phyloP scores from a whole-genome alignment of 1,140 invertebrate species.

The Papilio aristodemus region DNA sequence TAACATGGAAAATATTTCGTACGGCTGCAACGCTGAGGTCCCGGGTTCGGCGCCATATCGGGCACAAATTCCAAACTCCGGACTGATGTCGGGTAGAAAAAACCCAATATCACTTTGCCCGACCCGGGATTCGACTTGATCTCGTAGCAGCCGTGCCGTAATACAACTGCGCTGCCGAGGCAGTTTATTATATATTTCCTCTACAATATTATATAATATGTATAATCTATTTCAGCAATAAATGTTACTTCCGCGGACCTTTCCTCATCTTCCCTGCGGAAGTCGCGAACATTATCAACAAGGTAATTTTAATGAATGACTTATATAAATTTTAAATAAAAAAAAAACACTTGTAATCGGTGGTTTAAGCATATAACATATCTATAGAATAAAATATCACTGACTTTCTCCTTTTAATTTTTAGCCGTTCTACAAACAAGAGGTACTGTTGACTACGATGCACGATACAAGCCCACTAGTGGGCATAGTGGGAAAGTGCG shows the following conservation, averaged over 20 bases:
- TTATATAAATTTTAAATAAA: neutral
- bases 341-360: no score
- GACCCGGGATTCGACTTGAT: no score
- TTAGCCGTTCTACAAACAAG: constrained; percentile 95
- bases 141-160: no score
- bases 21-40: no score
- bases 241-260: constrained; percentile 95
- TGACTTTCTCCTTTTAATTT: constrained; percentile 39
- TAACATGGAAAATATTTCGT: no score
- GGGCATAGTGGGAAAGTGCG: constrained; percentile 94
- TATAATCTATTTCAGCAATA: constrained; percentile 83
- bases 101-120: no score
- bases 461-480: constrained; percentile 95
- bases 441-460: constrained; percentile 94
- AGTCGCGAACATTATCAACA: constrained; percentile 86
- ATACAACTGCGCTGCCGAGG: no score
- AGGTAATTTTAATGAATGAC: constrained; percentile 59
- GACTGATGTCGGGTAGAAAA: no score
- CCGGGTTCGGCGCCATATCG: no score
- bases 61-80: no score
- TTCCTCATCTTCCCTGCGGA: constrained; percentile 95
- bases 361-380: no score
- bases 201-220: constrained; percentile 1
- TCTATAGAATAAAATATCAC: neutral
- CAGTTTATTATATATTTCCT: no score